Percentiles rank a stretch among this genome's conserved stretches.
These are phyloP conservation scores for Mizuhopecten yessoensis DNA, from an alignment of 1,140 invertebrate genomes.

Conservation along the genomic window DNA sequence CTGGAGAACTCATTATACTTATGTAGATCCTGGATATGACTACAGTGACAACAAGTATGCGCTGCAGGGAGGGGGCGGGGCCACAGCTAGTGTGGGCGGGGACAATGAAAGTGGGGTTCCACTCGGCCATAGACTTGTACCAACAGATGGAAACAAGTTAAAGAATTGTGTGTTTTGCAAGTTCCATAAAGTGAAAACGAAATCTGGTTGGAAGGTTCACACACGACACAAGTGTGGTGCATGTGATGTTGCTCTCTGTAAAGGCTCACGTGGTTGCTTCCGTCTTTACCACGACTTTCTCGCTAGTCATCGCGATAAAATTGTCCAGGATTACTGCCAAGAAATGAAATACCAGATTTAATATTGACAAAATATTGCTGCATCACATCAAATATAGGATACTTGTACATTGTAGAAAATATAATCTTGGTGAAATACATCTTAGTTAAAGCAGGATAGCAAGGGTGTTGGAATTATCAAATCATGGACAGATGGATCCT, in stretches of 20 bases:
- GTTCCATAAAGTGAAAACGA: conserved; percentile 56
- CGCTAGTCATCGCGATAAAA: not conserved
- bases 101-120: not conserved
- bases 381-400: no score
- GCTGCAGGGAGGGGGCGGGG: conserved; percentile 5
- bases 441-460: no score
- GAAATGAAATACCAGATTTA: not conserved
- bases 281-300: conserved; percentile 53
- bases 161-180: conserved; percentile 59
- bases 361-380: not conserved
- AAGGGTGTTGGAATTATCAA: no score
- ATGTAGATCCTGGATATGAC: conserved; percentile 3
- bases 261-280: conserved; percentile 55
- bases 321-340: not conserved
- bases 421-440: no score
- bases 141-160: conserved; percentile 49
- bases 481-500: no score
- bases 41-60: not conserved
- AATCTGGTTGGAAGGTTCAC: conserved; percentile 56
- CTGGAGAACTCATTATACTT: conserved; percentile 7
- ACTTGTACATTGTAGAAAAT: no score
- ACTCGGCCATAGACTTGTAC: conserved; percentile 37
- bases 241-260: conserved; percentile 56
- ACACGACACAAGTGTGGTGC: conserved; percentile 52
- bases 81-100: not conserved